Percentiles rank a stretch among this genome's conserved stretches.
Evolutionary conservation across 2,113 vertebrate genomes (phyloP).

Genomic region (Setophaga kirtlandii): DNA sequence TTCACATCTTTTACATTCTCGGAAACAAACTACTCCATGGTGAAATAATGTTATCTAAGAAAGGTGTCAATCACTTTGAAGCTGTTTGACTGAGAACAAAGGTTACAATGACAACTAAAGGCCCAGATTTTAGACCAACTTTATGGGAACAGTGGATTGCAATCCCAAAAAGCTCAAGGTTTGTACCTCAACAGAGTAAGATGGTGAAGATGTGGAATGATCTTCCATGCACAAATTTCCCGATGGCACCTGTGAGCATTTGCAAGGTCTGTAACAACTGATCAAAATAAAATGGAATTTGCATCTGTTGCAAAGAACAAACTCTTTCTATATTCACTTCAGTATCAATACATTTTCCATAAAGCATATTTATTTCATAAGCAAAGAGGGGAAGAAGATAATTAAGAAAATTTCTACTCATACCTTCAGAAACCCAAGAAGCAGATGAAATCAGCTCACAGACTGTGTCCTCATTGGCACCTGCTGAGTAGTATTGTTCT

Average conservation of each 20-base stretch:
- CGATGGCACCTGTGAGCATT: not conserved
- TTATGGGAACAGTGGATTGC: not conserved
- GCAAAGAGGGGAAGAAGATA: not conserved
- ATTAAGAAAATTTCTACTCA: not conserved
- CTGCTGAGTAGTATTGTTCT: not conserved
- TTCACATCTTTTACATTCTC: not conserved
- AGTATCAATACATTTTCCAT: not conserved
- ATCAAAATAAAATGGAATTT: not conserved
- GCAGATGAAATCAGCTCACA: not conserved
- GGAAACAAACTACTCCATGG: not conserved
- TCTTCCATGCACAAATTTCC: not conserved
- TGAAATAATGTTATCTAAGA: not conserved
- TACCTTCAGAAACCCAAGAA: not conserved
- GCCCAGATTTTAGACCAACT: accelerated
- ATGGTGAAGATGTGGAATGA: not conserved
- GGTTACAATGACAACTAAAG: not conserved
- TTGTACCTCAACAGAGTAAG: not conserved
- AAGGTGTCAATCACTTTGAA: not conserved
- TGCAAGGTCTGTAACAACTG: not conserved
- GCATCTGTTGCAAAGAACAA: not conserved
- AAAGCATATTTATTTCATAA: not conserved
- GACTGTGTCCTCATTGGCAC: not conserved
- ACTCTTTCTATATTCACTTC: not conserved
- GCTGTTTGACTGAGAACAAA: not conserved
- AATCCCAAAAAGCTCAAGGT: not conserved